Evolutionary conservation across 2,888 invertebrate genomes (phyloP), one percentile per base, ranked within the genome.

Genomic region (Eretmocerus hayati): DNA sequence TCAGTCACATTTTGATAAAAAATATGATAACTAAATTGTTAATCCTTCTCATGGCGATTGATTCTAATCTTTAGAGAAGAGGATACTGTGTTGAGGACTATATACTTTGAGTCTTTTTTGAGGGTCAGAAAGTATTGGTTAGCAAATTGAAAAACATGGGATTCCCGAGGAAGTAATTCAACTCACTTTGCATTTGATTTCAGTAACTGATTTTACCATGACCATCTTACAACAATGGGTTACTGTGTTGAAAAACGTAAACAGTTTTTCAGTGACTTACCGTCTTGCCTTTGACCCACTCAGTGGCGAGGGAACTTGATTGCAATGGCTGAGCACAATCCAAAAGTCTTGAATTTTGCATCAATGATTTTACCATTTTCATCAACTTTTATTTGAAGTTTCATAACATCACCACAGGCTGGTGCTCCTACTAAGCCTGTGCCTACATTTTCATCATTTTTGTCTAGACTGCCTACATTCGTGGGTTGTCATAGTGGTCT

Each of bases 331-430:
- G 97, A 97, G 15, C 97, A 97, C 70, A 99, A 99, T 16, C 99
- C 99, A 75, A 99, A 99, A 0, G 99, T 99, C 75, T 99, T 99
- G 71, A 99, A 99, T 73, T 95, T 97, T 0, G 99, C 99, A 74
- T 99, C 99, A 62, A 92, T 76, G 50, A 99, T 99, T 73, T 93
- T 95, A 39, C 99, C 99, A 72, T 91, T 76, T 0, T 92, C 90
- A 66, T 99, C 96, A 36, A 97, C 87, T 74, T 85, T 84, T 57
- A 97, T 92, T 74, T 99, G 99, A 48, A 99, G 75, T 74, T 99
- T 99, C 99, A 99, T 99, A 20, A 99, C 99, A 75, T 99, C 99
- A 42, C 99, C 99, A 70, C 99, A 99, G 16, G 99, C 97, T 3
- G 99, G 99, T 4, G 99, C 99, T 19, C 99, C 99, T 11, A 99